A percentile compares a stretch with the other conserved stretches of the same genome.
phyloP scores from a whole-genome alignment of 1,140 invertebrate genomes.

The Adelges cooleyi region DNA sequence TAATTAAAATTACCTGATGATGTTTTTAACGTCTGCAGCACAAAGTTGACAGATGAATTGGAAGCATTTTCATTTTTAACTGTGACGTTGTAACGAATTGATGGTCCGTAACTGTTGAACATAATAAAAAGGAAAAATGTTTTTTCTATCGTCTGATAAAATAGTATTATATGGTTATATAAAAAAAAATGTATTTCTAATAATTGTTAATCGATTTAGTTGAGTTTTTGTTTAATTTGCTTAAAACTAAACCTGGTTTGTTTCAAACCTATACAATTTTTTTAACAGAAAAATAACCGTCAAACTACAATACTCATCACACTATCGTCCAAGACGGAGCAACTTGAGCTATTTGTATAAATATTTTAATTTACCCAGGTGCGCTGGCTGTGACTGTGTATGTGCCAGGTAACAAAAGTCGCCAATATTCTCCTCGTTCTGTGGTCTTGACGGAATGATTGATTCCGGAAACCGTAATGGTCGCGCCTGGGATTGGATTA shows the following conservation, averaged over 20 bases:
- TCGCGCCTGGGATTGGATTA: constrained; percentile 51
- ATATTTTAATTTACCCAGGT: constrained; percentile 60
- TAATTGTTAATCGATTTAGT: too few species aligned
- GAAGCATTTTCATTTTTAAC: neutral
- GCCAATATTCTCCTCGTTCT: constrained; percentile 74
- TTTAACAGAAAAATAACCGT: too few species aligned
- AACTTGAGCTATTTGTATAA: too few species aligned
- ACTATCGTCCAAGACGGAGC: too few species aligned
- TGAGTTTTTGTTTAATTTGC: too few species aligned
- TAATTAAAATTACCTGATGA: constrained; percentile 26
- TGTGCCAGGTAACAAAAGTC: constrained; percentile 66
- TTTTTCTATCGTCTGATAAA: too few species aligned
- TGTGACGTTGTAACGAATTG: neutral
- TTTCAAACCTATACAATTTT: too few species aligned
- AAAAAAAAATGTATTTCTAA: too few species aligned
- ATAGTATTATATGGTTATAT: too few species aligned
- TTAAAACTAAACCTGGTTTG: too few species aligned
- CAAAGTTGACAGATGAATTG: constrained; percentile 19
- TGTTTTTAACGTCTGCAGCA: constrained; percentile 6
- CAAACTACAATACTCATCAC: too few species aligned
- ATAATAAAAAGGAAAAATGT: constrained; percentile 20
- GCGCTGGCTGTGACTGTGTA: constrained; percentile 60
- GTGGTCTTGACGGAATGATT: constrained; percentile 63
- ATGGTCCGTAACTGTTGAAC: constrained; percentile 7
- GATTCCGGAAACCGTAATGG: constrained; percentile 55